Evolutionary conservation across 2,797 vertebrate species (phyloP).

Genomic region (Salarias fasciatus): DNA sequence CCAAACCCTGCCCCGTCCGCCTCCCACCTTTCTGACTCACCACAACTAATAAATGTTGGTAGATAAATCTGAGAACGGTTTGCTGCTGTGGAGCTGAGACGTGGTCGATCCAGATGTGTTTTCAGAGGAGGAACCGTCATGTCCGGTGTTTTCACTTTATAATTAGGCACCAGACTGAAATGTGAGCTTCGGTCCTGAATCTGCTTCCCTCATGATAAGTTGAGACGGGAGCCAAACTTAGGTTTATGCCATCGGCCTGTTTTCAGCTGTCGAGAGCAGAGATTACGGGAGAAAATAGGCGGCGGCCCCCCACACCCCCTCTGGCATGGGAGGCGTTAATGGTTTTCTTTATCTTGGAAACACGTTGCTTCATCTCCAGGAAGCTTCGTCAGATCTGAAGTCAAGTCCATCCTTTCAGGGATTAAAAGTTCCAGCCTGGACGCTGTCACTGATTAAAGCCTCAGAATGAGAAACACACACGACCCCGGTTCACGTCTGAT

Average conservation of each 20-base stretch:
- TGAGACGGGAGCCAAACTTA: conserved; percentile 68
- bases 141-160: conserved; percentile 32
- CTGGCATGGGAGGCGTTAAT: background rate
- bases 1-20: conserved; percentile 23
- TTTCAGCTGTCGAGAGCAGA: conserved; percentile 39
- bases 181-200: conserved; percentile 46
- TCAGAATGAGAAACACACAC: conserved; percentile 20
- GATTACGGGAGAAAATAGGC: too few relatives aligned
- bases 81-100: too few relatives aligned
- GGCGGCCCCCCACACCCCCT: too few relatives aligned
- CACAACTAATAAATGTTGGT: too few relatives aligned
- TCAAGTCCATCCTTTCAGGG: background rate
- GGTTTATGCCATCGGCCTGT: conserved; percentile 57
- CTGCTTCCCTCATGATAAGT: conserved; percentile 66
- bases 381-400: conserved; percentile 7
- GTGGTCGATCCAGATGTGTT: too few relatives aligned
- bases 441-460: conserved; percentile 1
- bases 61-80: too few relatives aligned
- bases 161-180: conserved; percentile 65
- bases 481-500: conserved; percentile 3
- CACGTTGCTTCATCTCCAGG: background rate
- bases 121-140: background rate
- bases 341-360: conserved; percentile 23
- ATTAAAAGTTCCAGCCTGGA: background rate
- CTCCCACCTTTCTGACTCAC: too few relatives aligned